phyloP scores from a whole-genome alignment of 2,888 invertebrate species.

The Drosophila kuntzei region DNA sequence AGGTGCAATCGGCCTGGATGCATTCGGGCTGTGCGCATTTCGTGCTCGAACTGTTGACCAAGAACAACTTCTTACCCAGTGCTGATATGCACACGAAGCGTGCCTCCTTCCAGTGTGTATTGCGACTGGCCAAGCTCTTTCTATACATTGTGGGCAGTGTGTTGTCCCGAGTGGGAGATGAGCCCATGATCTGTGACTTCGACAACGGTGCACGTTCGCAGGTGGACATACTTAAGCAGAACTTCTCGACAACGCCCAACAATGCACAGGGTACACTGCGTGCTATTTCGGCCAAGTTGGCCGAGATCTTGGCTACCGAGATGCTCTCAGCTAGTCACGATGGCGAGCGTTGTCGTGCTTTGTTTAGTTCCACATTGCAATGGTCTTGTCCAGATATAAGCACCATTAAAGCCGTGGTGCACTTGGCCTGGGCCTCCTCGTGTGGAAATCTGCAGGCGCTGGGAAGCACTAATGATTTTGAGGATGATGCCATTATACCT shows the following conservation, averaged over 20 bases:
- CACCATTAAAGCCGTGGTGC: slow-evolving; percentile 91
- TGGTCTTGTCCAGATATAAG: slow-evolving; percentile 91
- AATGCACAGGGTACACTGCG: slow-evolving; percentile 94
- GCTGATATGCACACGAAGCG: slow-evolving; percentile 91
- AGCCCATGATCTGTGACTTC: slow-evolving; percentile 86
- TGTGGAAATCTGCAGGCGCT: slow-evolving; percentile 90
- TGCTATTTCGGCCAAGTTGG: slow-evolving; percentile 93
- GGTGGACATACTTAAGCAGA: slow-evolving; percentile 91
- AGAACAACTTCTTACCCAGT: slow-evolving; percentile 92
- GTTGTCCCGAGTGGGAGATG: slow-evolving; percentile 88
- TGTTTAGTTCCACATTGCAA: slow-evolving; percentile 87
- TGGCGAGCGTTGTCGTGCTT: slow-evolving; percentile 86
- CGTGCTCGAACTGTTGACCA: slow-evolving; percentile 92
- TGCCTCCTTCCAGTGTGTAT: slow-evolving; percentile 94
- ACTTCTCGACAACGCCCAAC: slow-evolving; percentile 91
- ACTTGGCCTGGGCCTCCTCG: slow-evolving; percentile 92
- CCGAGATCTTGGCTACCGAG: slow-evolving; percentile 92
- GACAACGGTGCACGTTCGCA: slow-evolving; percentile 86
- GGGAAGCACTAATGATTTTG: slow-evolving; percentile 87
- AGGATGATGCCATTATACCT: slow-evolving; percentile 86
- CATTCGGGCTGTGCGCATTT: slow-evolving; percentile 88
- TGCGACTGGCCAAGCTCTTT: slow-evolving; percentile 95
- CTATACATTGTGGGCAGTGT: slow-evolving; percentile 94
- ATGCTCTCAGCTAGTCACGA: slow-evolving; percentile 86
- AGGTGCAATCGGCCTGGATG: slow-evolving; percentile 88